Percentiles rank a stretch among this genome's conserved stretches.
Conservation (phyloP, 2,797 vertebrate species). For the Protonibea diacanthus region DNA sequence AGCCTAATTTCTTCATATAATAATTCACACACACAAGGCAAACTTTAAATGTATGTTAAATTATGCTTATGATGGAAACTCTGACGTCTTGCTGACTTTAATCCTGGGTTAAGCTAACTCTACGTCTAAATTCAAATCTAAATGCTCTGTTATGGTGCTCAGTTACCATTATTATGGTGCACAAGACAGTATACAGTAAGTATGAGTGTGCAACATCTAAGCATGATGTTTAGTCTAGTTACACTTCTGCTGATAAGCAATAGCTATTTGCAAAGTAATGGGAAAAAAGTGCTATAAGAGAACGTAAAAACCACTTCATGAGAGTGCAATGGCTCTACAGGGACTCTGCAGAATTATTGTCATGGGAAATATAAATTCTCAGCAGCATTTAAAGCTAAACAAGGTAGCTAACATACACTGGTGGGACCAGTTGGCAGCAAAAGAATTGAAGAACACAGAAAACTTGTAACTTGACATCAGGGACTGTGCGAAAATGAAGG, state of each 20-base stretch:
- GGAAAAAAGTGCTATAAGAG: neutral
- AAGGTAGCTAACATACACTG: neutral
- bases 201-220: neutral
- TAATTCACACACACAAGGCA: neutral
- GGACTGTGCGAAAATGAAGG: neutral
- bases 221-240: neutral
- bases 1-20: neutral
- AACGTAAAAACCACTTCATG: neutral
- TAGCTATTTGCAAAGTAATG: slow-evolving; percentile 25
- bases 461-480: neutral
- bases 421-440: neutral
- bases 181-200: neutral
- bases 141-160: neutral
- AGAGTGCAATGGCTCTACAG: neutral
- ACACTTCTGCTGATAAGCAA: neutral
- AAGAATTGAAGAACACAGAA: neutral
- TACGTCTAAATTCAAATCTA: neutral
- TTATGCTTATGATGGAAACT: neutral
- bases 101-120: neutral
- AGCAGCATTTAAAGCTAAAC: neutral
- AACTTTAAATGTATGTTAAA: neutral
- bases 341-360: neutral
- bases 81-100: neutral
- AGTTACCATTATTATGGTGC: neutral
- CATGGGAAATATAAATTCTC: neutral